These are phyloP conservation scores for Girardinus metallicus DNA, from an alignment of 2,797 vertebrate species.

Conservation along the genomic window DNA sequence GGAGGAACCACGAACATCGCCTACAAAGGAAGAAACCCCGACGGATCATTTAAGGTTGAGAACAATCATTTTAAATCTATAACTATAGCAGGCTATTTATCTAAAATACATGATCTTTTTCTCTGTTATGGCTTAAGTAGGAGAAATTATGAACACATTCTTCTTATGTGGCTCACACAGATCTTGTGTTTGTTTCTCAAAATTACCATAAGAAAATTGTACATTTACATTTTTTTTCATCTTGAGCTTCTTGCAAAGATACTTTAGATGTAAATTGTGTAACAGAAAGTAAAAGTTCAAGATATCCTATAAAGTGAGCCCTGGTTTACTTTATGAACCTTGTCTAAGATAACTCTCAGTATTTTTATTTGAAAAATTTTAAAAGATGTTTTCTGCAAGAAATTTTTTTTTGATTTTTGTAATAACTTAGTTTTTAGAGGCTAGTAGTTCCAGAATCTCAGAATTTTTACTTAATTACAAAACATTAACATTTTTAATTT, in stretches of 20 bases:
- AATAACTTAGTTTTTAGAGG: too few species aligned
- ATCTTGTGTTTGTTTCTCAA: not conserved
- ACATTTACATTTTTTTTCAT: not conserved
- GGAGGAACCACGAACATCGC: constrained; percentile 1
- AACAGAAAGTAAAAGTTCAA: not conserved
- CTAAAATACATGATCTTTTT: not conserved
- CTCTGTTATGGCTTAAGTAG: not conserved
- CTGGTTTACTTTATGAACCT: not conserved
- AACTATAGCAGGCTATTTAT: not conserved
- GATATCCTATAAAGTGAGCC: not conserved
- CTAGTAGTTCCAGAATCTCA: too few species aligned
- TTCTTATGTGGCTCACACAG: not conserved
- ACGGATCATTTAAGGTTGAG: not conserved
- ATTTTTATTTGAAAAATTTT: too few species aligned
- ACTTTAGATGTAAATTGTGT: not conserved
- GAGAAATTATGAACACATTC: not conserved
- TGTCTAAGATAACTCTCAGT: too few species aligned
- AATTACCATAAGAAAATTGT: not conserved
- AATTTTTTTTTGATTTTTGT: too few species aligned
- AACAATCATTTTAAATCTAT: not conserved
- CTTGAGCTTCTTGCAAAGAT: not conserved
- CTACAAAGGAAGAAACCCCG: constrained; percentile 15
- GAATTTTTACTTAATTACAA: too few species aligned
- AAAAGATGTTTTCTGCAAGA: too few species aligned
- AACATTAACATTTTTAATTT: too few species aligned